These are phyloP conservation scores for Tyria jacobaeae DNA, from an alignment of 2,888 invertebrate genomes.

Conservation along the genomic window DNA sequence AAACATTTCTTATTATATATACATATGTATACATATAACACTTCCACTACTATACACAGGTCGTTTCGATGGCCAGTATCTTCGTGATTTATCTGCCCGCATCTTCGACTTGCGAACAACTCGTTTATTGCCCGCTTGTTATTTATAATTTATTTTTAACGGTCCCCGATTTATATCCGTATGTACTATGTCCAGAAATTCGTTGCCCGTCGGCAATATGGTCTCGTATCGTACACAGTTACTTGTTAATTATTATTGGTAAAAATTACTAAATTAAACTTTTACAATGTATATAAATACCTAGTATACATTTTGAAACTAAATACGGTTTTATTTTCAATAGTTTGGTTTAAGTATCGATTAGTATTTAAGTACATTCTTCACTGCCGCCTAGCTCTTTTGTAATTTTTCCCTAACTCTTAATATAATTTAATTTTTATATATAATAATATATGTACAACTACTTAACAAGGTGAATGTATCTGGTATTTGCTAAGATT, in stretches of 20 bases:
- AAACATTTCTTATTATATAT: slow-evolving; percentile 75
- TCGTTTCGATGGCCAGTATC: slow-evolving; percentile 58
- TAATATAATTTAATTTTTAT: no score
- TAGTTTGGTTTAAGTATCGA: no score
- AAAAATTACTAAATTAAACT: slow-evolving; percentile 34
- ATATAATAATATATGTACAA: no score
- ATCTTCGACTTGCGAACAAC: slow-evolving; percentile 84
- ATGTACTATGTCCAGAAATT: slow-evolving; percentile 54
- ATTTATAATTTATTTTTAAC: slow-evolving; percentile 87
- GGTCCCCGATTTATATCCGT: slow-evolving; percentile 80
- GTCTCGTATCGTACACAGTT: slow-evolving; percentile 51
- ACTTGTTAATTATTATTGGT: slow-evolving; percentile 60
- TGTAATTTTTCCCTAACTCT: no score
- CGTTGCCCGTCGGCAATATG: slow-evolving; percentile 55
- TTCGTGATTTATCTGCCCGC: slow-evolving; percentile 83
- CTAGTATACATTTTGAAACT: no score
- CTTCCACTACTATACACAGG: slow-evolving; percentile 67
- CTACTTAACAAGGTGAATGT: no score
- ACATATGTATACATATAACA: no score
- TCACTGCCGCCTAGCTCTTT: no score
- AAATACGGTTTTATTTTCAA: no score
- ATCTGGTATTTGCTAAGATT: no score
- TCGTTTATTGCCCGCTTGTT: slow-evolving; percentile 84
- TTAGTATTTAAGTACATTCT: no score
- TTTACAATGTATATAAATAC: no score